These are phyloP conservation scores for Drosophila melanica DNA, from an alignment of 1,140 invertebrate species.

Conservation along the genomic window DNA sequence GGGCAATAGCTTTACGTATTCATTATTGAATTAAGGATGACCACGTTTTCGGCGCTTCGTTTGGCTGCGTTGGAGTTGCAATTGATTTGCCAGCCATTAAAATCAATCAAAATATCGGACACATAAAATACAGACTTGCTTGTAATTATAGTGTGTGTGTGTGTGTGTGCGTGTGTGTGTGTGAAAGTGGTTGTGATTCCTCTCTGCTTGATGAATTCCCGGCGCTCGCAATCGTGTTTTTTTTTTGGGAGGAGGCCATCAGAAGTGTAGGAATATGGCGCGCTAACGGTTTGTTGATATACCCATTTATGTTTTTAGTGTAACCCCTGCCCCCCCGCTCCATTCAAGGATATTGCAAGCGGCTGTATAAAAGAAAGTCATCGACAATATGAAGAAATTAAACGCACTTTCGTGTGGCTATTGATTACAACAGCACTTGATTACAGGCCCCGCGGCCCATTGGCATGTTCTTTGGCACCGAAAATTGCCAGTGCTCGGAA, in stretches of 20 bases:
- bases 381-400: constrained; percentile 74
- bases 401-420: constrained; percentile 5
- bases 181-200: constrained; percentile 18
- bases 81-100: constrained; percentile 79
- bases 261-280: constrained; percentile 52
- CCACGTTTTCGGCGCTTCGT: constrained; percentile 76
- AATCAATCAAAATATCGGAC: constrained; percentile 73
- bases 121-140: constrained; percentile 17
- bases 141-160: constrained; percentile 25
- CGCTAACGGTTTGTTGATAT: constrained; percentile 77
- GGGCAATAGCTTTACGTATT: constrained; percentile 60
- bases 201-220: constrained; percentile 19
- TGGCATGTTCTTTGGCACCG: constrained; percentile 66
- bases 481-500: constrained; percentile 53
- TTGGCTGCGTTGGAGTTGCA: constrained; percentile 59
- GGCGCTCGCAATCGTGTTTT: constrained; percentile 12
- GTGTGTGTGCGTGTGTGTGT: constrained; percentile 3
- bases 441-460: constrained; percentile 62
- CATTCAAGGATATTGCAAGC: background rate
- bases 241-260: constrained; percentile 22
- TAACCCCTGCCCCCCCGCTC: background rate
- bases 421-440: constrained; percentile 40
- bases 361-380: constrained; percentile 59
- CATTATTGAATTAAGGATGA: constrained; percentile 83
- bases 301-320: constrained; percentile 37